Base-by-base conservation (phyloP, 2,888 invertebrate genomes). In the Eilema caniola region DNA sequence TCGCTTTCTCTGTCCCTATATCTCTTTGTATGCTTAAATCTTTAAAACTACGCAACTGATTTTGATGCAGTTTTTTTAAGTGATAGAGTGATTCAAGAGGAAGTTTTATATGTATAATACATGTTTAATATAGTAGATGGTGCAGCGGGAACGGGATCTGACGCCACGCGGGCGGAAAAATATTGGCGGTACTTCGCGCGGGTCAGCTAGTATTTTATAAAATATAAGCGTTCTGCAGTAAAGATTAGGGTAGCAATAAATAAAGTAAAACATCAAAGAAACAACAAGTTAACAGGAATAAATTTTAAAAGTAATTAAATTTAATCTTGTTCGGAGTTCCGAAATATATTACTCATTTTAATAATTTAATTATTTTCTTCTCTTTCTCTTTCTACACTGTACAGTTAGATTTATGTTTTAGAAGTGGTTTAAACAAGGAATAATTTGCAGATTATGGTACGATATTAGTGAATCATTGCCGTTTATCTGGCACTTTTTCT, bases 271-370 rank as follows among this genome's bases (percentile, higher is more conserved):
- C 41, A 25, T 20, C 61, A 66, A 56, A 70, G 33, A 25, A 57
- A 20, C 57, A 69, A 66, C 53, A 62, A 70, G 66, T 70, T 66
- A 56, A 62, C 37, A 64, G 1, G n/a, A 69, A 65, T 70, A 70
- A 53, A 62, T 66, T 70, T n/a, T 62, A 62, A 66, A 37, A 70
- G 66, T 56, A 70, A 70, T 70, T 70, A 62, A 60, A 70, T 66
- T 66, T 62, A 25, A n/a, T 37, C 37, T 33, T 56, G 64, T 64
- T 31, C 14, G 31, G 24, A 37, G 62, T 70, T 62, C 41, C 47
- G 41, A 31, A 53, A 70, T 57, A 31, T 70, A 70, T 69, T 65
- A 61, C 23, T 65, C 60, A 70, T 70, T 70, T n/a, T 65, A 70
- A 66, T 70, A 62, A 37, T 62, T 66, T 70, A 65, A 66, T 70